Conservation (phyloP, 2,888 invertebrate species). For the Stenodema calcarata region DNA sequence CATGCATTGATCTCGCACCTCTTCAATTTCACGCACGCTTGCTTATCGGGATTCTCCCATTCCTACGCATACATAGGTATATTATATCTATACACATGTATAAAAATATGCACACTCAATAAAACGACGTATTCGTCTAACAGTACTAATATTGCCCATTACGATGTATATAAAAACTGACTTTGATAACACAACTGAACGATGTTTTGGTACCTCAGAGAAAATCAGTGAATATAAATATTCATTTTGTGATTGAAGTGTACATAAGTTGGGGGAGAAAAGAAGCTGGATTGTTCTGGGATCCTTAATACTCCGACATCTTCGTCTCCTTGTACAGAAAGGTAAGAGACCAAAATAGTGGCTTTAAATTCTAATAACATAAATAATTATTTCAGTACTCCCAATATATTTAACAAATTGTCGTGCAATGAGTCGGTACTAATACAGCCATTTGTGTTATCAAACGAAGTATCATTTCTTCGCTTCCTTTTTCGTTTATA, state of each 20-base stretch:
- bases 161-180: conserved; percentile 36
- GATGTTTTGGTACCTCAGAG: conserved; percentile 38
- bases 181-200: conserved; percentile 47
- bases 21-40: conserved; percentile 3
- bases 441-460: conserved; percentile 40
- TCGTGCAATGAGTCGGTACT: not conserved
- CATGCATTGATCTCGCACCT: not conserved
- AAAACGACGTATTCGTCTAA: not conserved
- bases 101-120: not conserved
- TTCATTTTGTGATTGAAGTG: conserved; percentile 32
- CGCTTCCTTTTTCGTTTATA: not conserved
- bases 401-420: not conserved
- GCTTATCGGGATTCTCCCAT: not conserved
- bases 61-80: not conserved
- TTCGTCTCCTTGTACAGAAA: conserved; percentile 26
- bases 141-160: not conserved
- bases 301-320: not conserved
- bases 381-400: conserved; percentile 43
- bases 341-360: conserved; percentile 24
- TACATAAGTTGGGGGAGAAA: conserved; percentile 43
- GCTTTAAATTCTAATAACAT: not conserved
- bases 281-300: conserved; percentile 36
- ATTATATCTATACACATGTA: not conserved
- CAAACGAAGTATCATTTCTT: conserved; percentile 29
- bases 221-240: conserved; percentile 28